These are phyloP conservation scores for Xestia sexstrigata DNA, from an alignment of 2,888 invertebrate genomes.

Conservation along the genomic window DNA sequence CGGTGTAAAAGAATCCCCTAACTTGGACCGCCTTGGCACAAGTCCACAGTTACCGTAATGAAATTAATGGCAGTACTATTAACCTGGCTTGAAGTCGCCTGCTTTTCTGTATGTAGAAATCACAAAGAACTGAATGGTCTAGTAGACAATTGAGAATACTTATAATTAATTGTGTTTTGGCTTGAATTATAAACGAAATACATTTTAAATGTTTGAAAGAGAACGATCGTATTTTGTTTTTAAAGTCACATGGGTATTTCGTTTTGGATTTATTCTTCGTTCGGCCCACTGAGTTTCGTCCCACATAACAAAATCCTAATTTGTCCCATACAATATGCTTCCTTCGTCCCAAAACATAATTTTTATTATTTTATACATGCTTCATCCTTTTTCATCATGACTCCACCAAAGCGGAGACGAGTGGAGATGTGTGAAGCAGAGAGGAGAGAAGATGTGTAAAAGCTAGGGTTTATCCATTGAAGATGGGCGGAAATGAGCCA, in stretches of 20 bases:
- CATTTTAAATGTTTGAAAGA: neutral
- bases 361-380: no score
- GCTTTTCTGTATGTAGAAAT: slow-evolving; percentile 43
- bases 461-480: no score
- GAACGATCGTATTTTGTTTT: neutral
- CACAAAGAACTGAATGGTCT: slow-evolving; percentile 19
- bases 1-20: slow-evolving; percentile 54
- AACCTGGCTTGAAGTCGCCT: slow-evolving; percentile 43
- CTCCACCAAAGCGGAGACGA: no score
- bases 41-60: slow-evolving; percentile 64
- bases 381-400: no score
- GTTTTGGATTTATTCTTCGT: no score
- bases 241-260: neutral
- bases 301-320: no score
- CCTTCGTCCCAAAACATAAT: no score
- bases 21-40: slow-evolving; percentile 50
- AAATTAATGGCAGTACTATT: slow-evolving; percentile 66
- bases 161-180: neutral
- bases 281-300: no score
- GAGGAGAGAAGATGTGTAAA: no score
- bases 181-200: neutral
- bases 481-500: no score
- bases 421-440: no score
- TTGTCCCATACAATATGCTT: no score
- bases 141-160: neutral